These are phyloP conservation scores for Orchestes rusci DNA, from an alignment of 2,888 invertebrate genomes.

Conservation along the genomic window DNA sequence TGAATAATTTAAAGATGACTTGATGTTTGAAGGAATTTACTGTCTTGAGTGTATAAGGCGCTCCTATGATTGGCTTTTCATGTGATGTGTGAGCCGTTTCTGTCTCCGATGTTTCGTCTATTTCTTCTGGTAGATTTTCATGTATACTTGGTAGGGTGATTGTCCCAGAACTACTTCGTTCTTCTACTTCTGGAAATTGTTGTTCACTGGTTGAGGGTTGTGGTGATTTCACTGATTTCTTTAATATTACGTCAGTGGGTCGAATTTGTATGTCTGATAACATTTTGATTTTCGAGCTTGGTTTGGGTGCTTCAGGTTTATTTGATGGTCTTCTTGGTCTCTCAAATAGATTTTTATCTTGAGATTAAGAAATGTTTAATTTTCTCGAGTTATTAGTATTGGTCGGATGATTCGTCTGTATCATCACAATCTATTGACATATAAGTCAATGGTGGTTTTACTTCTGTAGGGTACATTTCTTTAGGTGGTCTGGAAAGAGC, in stretches of 20 bases:
- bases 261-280: constrained; percentile 1
- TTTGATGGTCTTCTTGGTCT: not conserved
- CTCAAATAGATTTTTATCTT: not conserved
- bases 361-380: constrained; percentile 3
- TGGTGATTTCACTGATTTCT: not conserved
- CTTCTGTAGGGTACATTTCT: no score
- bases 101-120: constrained; percentile 1
- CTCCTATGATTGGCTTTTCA: constrained; percentile 10
- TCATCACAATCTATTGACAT: no score
- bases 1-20: constrained; percentile 8
- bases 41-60: constrained; percentile 8
- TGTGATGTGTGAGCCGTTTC: constrained; percentile 2
- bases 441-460: not conserved
- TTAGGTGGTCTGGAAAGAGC: no score
- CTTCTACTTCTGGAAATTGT: no score
- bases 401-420: not conserved
- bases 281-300: not conserved
- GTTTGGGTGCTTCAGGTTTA: not conserved
- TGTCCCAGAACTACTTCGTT: no score
- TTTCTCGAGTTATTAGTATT: constrained; percentile 1
- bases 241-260: not conserved
- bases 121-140: no score
- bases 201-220: no score
- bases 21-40: constrained; percentile 12
- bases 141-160: no score